Evolutionary conservation across 2,888 invertebrate genomes (phyloP).

Genomic region (Sinelater perroti): DNA sequence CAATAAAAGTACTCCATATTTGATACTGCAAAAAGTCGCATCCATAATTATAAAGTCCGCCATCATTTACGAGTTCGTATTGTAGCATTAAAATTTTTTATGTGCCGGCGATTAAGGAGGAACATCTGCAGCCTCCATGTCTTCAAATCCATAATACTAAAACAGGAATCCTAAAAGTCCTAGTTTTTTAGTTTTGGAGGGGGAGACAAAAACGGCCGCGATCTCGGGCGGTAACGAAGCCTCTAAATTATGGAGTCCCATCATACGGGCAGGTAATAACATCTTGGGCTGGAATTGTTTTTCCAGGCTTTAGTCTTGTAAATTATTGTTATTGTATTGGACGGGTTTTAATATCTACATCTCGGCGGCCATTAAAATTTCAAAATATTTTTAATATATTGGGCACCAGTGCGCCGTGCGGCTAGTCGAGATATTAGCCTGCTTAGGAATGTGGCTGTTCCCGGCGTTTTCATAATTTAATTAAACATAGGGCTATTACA

Average conservation of each 20-base stretch:
- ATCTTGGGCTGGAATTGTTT: conserved; percentile 21
- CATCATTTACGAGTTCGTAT: conserved; percentile 22
- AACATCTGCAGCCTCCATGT: not conserved
- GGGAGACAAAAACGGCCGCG: no score
- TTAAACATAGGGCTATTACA: conserved; percentile 31
- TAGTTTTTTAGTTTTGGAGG: no score
- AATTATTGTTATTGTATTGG: conserved; percentile 34
- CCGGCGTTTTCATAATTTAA: conserved; percentile 34
- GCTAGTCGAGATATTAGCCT: conserved; percentile 38
- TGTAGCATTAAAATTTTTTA: conserved; percentile 15
- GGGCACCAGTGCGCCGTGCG: conserved; percentile 41
- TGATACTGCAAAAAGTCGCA: conserved; percentile 19
- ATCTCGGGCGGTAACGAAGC: no score
- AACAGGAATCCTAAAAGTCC: no score
- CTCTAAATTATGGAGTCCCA: conserved; percentile 6
- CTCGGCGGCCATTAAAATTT: conserved; percentile 45
- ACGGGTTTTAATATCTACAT: conserved; percentile 44
- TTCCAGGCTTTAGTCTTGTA: conserved; percentile 25
- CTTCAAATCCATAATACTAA: not conserved
- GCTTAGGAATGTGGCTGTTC: conserved; percentile 44
- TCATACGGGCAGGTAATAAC: conserved; percentile 21
- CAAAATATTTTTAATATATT: conserved; percentile 48
- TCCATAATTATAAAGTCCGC: conserved; percentile 19
- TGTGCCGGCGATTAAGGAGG: conserved; percentile 13
- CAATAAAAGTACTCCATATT: conserved; percentile 10